Conservation (phyloP, 2,113 vertebrate genomes). For the Heloderma charlesbogerti region DNA sequence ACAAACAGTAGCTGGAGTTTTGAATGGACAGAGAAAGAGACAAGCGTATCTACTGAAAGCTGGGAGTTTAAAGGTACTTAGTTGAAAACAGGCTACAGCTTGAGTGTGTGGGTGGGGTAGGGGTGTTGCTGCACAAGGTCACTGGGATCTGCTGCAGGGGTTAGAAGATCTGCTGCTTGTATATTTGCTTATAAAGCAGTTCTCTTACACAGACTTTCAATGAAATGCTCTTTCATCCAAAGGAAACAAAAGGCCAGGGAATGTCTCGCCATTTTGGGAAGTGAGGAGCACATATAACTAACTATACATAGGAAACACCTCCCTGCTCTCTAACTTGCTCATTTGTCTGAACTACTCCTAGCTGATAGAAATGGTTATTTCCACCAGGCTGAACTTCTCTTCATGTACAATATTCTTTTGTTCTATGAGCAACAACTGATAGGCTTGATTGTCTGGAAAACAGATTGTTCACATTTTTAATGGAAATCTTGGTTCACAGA, state of each 20-base stretch:
- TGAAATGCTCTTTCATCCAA: not conserved
- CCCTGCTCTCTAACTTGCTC: not conserved
- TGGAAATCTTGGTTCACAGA: not conserved
- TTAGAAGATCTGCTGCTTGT: not conserved
- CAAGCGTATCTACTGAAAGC: not conserved
- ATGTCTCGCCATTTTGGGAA: not conserved
- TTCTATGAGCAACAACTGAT: conserved; percentile 26
- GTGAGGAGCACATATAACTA: not conserved
- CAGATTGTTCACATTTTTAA: conserved; percentile 10
- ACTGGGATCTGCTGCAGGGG: not conserved
- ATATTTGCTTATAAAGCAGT: not conserved
- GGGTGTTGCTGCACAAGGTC: not conserved
- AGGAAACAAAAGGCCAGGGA: not conserved
- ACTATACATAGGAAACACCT: not conserved
- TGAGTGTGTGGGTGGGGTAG: not conserved
- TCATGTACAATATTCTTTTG: conserved; percentile 21
- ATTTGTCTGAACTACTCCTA: conserved; percentile 36
- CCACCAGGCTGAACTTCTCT: conserved; percentile 22
- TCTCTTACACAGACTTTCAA: not conserved
- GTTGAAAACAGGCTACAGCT: not conserved
- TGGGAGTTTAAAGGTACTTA: not conserved
- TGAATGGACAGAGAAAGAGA: not conserved
- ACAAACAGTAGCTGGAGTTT: not conserved
- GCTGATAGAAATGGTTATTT: conserved; percentile 43
- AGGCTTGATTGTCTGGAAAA: conserved; percentile 33